A percentile compares a stretch with the other conserved stretches of the same genome.
These are phyloP conservation scores for Nomada goodeniana DNA, from an alignment of 2,888 invertebrate genomes.

Conservation along the genomic window DNA sequence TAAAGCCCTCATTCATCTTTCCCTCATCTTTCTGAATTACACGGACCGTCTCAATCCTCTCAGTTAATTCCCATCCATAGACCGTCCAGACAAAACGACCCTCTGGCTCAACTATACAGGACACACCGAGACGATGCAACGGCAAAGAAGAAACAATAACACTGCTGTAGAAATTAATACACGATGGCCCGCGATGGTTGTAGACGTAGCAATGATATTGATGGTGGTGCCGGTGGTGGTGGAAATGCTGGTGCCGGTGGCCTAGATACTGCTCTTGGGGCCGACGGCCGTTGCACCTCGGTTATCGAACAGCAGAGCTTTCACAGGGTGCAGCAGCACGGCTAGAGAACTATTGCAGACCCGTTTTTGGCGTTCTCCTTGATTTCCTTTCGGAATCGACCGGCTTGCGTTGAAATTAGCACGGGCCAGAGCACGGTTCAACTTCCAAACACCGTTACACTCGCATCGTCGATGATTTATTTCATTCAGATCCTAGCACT, in stretches of 20 bases:
- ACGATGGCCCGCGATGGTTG: conserved; percentile 32
- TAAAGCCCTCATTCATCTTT: too few species aligned
- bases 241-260: conserved; percentile 71
- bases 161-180: conserved; percentile 25
- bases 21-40: too few species aligned
- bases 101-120: too few species aligned
- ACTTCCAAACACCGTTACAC: not conserved
- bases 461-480: conserved; percentile 1
- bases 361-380: conserved; percentile 41
- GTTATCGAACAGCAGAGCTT: conserved; percentile 80
- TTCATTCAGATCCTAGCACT: conserved; percentile 4
- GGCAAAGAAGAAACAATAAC: conserved; percentile 8
- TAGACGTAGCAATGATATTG: conserved; percentile 54
- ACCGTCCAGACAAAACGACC: too few species aligned
- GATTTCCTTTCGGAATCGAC: conserved; percentile 38
- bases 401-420: conserved; percentile 7
- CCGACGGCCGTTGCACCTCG: conserved; percentile 80
- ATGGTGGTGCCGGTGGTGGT: conserved; percentile 52
- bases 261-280: conserved; percentile 80
- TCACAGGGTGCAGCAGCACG: conserved; percentile 71
- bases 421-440: not conserved
- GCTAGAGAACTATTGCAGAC: conserved; percentile 63
- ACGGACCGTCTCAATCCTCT: too few species aligned
- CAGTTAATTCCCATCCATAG: too few species aligned
- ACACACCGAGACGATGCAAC: too few species aligned